A percentile compares a stretch with the other conserved stretches of the same genome.
Conservation (phyloP, 1,140 invertebrate genomes). For the Amyelois transitella region DNA sequence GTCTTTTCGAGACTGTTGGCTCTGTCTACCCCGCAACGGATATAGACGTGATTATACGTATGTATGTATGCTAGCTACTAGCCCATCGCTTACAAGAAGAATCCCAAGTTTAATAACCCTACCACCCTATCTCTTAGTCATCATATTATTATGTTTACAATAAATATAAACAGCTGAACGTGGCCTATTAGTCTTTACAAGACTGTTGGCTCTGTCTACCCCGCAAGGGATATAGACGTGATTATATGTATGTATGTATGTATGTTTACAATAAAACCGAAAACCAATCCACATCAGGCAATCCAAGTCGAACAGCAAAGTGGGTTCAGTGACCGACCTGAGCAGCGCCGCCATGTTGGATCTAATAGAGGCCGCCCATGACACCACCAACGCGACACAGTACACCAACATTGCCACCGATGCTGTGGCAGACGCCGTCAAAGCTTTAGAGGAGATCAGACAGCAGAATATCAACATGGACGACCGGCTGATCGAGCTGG, state of each 20-base stretch:
- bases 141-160: slow-evolving; percentile 14
- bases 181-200: too few relatives aligned
- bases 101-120: too few relatives aligned
- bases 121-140: too few relatives aligned
- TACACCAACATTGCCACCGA: slow-evolving; percentile 24
- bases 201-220: too few relatives aligned
- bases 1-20: too few relatives aligned
- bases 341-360: slow-evolving; percentile 54
- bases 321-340: slow-evolving; percentile 49
- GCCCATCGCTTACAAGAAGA: too few relatives aligned
- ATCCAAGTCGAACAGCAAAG: slow-evolving; percentile 58
- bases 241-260: neutral
- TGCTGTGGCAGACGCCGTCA: slow-evolving; percentile 21
- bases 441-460: slow-evolving; percentile 33
- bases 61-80: too few relatives aligned
- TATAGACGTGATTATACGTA: too few relatives aligned
- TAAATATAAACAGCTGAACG: too few relatives aligned
- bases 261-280: too few relatives aligned
- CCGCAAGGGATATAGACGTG: too few relatives aligned
- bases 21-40: too few relatives aligned
- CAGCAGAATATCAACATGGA: slow-evolving; percentile 36
- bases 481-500: slow-evolving; percentile 43
- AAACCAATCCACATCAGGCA: slow-evolving; percentile 23
- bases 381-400: slow-evolving; percentile 61
- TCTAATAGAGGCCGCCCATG: slow-evolving; percentile 65